phyloP scores from a whole-genome alignment of 2,888 invertebrate species.

The Aradus depressus region DNA sequence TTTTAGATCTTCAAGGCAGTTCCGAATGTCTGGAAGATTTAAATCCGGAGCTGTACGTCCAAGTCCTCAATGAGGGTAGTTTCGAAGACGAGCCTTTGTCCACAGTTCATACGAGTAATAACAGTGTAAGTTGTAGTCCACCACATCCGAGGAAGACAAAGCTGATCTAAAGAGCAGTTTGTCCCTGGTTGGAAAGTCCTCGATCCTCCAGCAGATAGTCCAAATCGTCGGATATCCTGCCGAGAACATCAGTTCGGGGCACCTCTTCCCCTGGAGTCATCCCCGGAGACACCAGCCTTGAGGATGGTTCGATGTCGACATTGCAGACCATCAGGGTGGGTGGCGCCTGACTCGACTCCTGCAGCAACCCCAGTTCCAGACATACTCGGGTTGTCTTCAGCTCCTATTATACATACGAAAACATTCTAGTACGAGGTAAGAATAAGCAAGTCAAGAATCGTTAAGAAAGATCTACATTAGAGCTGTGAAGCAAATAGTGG shows the following conservation, averaged over 20 bases:
- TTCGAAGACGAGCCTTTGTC: too few relatives aligned
- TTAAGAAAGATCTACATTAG: too few relatives aligned
- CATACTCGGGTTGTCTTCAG: constrained; percentile 44
- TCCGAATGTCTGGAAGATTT: too few relatives aligned
- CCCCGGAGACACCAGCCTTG: constrained; percentile 25
- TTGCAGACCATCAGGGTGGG: constrained; percentile 35
- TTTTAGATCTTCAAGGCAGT: too few relatives aligned
- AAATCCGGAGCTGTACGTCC: too few relatives aligned
- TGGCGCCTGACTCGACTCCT: constrained; percentile 23
- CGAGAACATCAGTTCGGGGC: constrained; percentile 46
- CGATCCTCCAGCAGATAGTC: constrained; percentile 63
- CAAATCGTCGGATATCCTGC: constrained; percentile 69
- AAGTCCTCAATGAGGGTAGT: too few relatives aligned
- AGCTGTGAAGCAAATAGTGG: too few relatives aligned
- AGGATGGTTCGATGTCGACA: constrained; percentile 35
- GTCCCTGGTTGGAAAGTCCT: constrained; percentile 8
- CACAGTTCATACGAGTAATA: constrained; percentile 14
- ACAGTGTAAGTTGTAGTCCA: constrained; percentile 32
- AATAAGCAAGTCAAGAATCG: too few relatives aligned
- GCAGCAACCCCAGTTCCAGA: constrained; percentile 43
- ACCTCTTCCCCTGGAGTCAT: not conserved
- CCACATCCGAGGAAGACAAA: too few relatives aligned
- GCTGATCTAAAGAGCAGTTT: constrained; percentile 15
- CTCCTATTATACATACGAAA: too few relatives aligned
- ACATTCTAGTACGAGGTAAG: too few relatives aligned